Evolutionary conservation across 2,113 vertebrate genomes (phyloP), one percentile per base, ranked within the genome.

Genomic region (Platysteira castanea): DNA sequence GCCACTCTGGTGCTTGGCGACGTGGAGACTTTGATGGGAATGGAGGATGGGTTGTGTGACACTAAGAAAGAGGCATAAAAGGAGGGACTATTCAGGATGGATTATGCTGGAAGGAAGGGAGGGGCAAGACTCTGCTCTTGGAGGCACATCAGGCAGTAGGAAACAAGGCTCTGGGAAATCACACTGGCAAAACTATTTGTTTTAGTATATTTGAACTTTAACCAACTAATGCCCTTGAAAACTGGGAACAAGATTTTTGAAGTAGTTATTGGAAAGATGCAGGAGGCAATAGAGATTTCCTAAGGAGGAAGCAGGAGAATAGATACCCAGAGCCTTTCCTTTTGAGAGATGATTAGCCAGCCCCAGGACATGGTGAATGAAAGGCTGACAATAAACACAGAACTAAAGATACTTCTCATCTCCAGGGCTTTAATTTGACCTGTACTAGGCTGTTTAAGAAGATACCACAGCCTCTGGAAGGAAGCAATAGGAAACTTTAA

Each of bases 401-500:
- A 65, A 30, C 17, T 46, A 53, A 73, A 85, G 37, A 24, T 35
- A 37, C 18, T 77, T 80, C 59, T 84, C 5, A 57, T 57, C 75
- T 88, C 42, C 0, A 1, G n/a, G 19, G 67, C 54, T 88, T 85
- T 73, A 76, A 90, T 92, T 94, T 77, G 54, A 57, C 82, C 42
- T 88, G 31, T 27, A 76, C 46, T 15, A 54, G 13, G 50, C 73
- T 60, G 60, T 76, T 73, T 35, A 56, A 73, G 50, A 73, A 90
- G 41, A 41, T 75, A 85, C 60, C 53, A 41, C 31, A 76, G 49
- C 37, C 79, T 85, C 85, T 90, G 75, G 79, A 90, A 88, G 26
- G 46, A 83, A 61, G 75, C 46, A 90, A 49, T 35, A 49, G 39
- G 69, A 87, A 81, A 76, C 52, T 87, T 89, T 87, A 85, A 87